Percentiles rank a stretch among this genome's conserved stretches.
Evolutionary conservation across 2,888 invertebrate genomes (phyloP).

Genomic region (Leucania comma): DNA sequence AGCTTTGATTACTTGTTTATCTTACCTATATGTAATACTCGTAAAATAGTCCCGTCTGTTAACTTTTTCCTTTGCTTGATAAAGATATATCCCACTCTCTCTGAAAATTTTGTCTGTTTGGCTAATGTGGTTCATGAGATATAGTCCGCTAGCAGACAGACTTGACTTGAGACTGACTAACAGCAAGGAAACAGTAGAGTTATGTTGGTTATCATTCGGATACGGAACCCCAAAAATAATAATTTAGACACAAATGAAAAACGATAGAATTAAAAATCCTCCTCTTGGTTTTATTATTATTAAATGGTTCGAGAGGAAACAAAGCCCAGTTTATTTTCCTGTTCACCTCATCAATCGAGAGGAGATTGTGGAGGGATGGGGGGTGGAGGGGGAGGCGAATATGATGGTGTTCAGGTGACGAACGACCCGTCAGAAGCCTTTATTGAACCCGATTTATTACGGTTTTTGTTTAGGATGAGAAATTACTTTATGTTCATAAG

Average conservation of each 20-base stretch:
- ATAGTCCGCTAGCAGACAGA: neutral
- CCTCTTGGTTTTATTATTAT: slow-evolving; percentile 40
- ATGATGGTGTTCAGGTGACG: slow-evolving; percentile 60
- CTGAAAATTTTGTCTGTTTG: too few species aligned
- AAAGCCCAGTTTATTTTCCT: slow-evolving; percentile 50
- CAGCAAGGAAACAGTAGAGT: too few species aligned
- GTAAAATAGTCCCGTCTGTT: too few species aligned
- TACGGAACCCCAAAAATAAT: neutral
- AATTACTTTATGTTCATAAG: slow-evolving; percentile 14
- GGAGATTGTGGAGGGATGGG: neutral
- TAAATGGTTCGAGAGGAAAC: slow-evolving; percentile 43
- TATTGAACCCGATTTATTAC: slow-evolving; percentile 44
- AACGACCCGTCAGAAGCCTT: slow-evolving; percentile 38
- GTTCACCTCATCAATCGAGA: slow-evolving; percentile 51
- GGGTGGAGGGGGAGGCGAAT: neutral
- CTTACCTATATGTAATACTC: neutral
- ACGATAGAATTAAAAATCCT: slow-evolving; percentile 27
- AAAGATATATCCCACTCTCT: neutral
- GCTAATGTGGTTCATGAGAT: neutral
- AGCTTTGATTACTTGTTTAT: slow-evolving; percentile 10
- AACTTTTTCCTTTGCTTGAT: too few species aligned
- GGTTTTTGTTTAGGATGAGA: slow-evolving; percentile 33
- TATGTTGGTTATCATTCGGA: too few species aligned
- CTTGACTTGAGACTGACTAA: too few species aligned
- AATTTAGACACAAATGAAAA: slow-evolving; percentile 11